Evolutionary conservation across 2,113 vertebrate species (phyloP), one percentile per base, ranked within the genome.

Genomic region (Daphoenositta chrysoptera): DNA sequence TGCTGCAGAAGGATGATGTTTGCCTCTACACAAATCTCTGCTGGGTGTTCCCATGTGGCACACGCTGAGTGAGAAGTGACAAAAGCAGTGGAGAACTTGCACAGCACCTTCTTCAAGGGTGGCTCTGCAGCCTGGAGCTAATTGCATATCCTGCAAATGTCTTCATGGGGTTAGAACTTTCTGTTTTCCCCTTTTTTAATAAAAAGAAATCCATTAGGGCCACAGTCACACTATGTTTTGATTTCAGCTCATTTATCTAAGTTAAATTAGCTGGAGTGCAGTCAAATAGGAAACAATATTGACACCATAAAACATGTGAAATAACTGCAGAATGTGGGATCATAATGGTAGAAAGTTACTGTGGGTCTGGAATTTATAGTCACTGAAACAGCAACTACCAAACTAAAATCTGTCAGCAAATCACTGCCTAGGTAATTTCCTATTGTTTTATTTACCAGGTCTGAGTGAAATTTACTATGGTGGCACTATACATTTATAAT

Each of bases 211-310:
- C 61, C 87, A 56, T 93, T 90, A 90, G 76, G 80, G 64, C 56
- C 11, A 2, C 39, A 61, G 58, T 75, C 93, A 88, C 80, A 85
- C 56, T 7, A 51, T 35, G 83, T 54, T 93, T 89, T 28, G 11
- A 78, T 83, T 93, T 69, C 76, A 84, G 37, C 53, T 93, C 60
- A 47, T 94, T 95, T 92, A 77, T 97, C 83, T 63, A 61, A 88
- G 86, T 83, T 90, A 91, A 94, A 95, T 97, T 92, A 96, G 70
- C 83, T 73, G 70, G 44, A 87, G 16, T 30, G 66, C 68, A 78
- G 50, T 84, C 76, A 60, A 89, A 57, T 17, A 81, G 60, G 68
- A 79, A 92, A 68, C 63, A 90, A 76, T 1, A 2, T 7, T 93
- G 64, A 65, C 70, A 48, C 40, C 11, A 18, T 56, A 84, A 91